phyloP scores from a whole-genome alignment of 2,797 vertebrate species.

The Passerculus sandwichensis region DNA sequence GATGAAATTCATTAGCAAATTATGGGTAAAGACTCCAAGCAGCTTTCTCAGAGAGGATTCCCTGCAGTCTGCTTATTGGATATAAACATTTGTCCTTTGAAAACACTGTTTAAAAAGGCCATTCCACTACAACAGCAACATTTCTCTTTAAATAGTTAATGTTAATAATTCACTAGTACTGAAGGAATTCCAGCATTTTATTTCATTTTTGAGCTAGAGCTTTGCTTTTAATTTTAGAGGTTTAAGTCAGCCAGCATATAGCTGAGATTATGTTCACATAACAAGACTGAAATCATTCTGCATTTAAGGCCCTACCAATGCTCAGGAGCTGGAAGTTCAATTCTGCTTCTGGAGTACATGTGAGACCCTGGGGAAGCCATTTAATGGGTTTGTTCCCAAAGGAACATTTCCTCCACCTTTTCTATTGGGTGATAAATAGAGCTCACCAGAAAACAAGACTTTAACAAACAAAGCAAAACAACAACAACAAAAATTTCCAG shows the following conservation, averaged over 20 bases:
- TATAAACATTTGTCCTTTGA: slow-evolving; percentile 6
- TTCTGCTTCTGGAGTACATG: not conserved
- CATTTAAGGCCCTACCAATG: not conserved
- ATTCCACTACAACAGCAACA: not conserved
- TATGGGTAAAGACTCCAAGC: slow-evolving; percentile 5
- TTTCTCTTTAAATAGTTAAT: slow-evolving; percentile 24
- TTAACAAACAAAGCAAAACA: not conserved
- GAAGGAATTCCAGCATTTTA: not conserved
- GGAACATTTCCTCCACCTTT: not conserved
- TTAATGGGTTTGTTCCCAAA: not conserved
- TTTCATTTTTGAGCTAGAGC: not conserved
- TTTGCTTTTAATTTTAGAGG: not conserved
- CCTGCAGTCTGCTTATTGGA: slow-evolving; percentile 16
- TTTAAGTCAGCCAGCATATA: not conserved
- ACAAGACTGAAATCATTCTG: not conserved
- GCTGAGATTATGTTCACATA: not conserved
- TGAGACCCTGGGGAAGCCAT: not conserved
- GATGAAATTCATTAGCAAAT: slow-evolving; percentile 50
- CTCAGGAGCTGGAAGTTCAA: not conserved
- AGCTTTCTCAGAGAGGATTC: slow-evolving; percentile 1
- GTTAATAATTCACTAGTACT: not conserved
- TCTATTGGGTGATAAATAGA: not conserved
- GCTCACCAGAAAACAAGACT: not conserved
- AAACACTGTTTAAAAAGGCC: not conserved
- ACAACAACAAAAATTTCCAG: not conserved